Conservation (phyloP, 2,113 vertebrate species). For the Arothron firmamentum region DNA sequence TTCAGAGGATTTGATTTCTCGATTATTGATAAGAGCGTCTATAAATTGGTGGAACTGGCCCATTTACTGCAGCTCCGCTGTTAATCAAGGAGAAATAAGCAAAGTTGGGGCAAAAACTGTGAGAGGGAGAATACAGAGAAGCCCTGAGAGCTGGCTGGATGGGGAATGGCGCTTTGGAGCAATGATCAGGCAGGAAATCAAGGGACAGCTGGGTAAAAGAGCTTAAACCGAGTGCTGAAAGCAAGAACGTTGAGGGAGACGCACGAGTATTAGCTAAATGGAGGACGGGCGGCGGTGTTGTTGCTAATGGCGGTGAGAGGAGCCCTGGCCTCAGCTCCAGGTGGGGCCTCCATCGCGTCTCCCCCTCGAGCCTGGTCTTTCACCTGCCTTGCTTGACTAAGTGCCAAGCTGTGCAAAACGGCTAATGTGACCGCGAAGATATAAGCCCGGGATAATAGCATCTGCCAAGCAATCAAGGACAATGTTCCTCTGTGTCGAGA, state of each 20-base stretch:
- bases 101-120: conserved; percentile 6
- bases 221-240: conserved; percentile 24
- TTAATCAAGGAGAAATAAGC: too few relatives aligned
- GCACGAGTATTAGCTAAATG: conserved; percentile 34
- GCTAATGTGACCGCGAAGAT: conserved; percentile 73
- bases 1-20: too few relatives aligned
- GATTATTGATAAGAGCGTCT: too few relatives aligned
- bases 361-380: conserved; percentile 61
- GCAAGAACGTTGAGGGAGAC: background rate
- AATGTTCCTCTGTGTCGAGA: conserved; percentile 56
- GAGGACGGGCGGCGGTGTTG: conserved; percentile 40
- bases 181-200: conserved; percentile 12
- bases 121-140: conserved; percentile 11
- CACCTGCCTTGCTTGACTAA: conserved; percentile 67
- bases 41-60: background rate
- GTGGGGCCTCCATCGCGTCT: conserved; percentile 57
- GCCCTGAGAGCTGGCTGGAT: conserved; percentile 22
- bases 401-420: conserved; percentile 68
- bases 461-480: conserved; percentile 70
- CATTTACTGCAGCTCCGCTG: background rate
- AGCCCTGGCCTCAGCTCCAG: conserved; percentile 52
- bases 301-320: conserved; percentile 47
- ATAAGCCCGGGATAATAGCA: conserved; percentile 69
- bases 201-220: conserved; percentile 9
- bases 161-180: background rate